Evolutionary conservation across 1,140 invertebrate species (phyloP), one percentile per base, ranked within the genome.

Genomic region (Drosophila tropicalis): DNA sequence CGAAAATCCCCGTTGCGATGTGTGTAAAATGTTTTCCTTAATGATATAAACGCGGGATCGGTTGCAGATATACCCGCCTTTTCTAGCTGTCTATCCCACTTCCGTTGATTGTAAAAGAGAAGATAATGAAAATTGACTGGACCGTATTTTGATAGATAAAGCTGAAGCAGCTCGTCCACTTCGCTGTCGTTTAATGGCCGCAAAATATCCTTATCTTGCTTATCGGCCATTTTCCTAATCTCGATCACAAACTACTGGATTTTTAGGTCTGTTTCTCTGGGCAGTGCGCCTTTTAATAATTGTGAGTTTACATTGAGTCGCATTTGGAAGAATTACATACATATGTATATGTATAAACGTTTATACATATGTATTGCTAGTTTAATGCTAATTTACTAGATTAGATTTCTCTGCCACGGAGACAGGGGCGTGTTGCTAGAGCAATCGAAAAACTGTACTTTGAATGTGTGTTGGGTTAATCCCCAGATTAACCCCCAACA

Each of bases 21-120:
- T 0, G 90, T 91, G 47, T 73, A 91, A 60, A 91, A 91, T 5
- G 61, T 44, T 39, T 91, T 91, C 15, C 90, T 70, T 57, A 91
- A 58, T 17, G 90, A 87, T 7, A 80, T 68, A 39, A 75, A 70
- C 0, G 67, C 57, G 1, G 55, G 41, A 62, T 81, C 74, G 17
- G 54, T 47, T 7, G 36, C 10, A 1, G 34, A 10, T n/a, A 76
- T 66, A 22, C 72, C 63, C 0, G 78, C 72, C 15, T 66, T 63
- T 1, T 63, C 56, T 36, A 91, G 32, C 56, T 91, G 85, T 0
- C 63, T 62, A 64, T 91, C 79, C 90, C 90, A 91, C 63, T 91
- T 90, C 1, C 76, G 67, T 51, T 91, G 90, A 55, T 87, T 91
- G 58, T 87, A 91, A 3, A 91, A 41, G 34, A 91, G 29, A 22